phyloP scores from a whole-genome alignment of 2,888 invertebrate species.

The Callosobruchus maculatus region DNA sequence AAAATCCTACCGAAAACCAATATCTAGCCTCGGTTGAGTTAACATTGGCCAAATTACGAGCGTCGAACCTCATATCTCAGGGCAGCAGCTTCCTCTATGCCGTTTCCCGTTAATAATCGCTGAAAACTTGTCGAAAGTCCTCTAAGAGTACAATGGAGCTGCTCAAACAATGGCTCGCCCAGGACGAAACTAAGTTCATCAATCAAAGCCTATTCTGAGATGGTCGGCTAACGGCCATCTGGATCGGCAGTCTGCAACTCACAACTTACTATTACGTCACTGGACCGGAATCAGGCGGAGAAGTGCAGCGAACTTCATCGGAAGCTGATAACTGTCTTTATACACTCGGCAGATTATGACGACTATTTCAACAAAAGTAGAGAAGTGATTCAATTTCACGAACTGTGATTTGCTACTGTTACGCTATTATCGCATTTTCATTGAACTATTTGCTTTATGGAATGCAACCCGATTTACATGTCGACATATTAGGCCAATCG shows the following conservation, averaged over 20 bases:
- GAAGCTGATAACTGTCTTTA: neutral
- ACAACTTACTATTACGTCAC: neutral
- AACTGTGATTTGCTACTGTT: too few species aligned
- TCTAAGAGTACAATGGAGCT: neutral
- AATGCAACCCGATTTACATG: too few species aligned
- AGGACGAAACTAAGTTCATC: neutral
- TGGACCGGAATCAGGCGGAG: neutral
- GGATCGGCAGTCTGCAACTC: neutral
- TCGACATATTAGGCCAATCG: too few species aligned
- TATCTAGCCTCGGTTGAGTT: too few species aligned
- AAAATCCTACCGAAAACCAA: too few species aligned
- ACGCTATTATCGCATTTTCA: too few species aligned
- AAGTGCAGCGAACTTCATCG: neutral
- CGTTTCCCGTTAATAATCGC: neutral
- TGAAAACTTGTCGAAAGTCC: neutral
- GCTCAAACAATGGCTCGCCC: neutral
- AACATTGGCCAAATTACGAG: neutral
- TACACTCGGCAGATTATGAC: neutral
- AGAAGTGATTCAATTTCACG: too few species aligned
- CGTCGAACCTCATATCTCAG: neutral
- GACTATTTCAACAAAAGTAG: too few species aligned
- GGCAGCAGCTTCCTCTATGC: neutral
- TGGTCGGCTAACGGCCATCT: neutral
- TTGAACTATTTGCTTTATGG: too few species aligned
- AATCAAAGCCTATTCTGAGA: neutral